Percentiles rank a stretch among this genome's conserved stretches.
Evolutionary conservation across 2,113 vertebrate species (phyloP).

Genomic region (Percopsis transmontana): DNA sequence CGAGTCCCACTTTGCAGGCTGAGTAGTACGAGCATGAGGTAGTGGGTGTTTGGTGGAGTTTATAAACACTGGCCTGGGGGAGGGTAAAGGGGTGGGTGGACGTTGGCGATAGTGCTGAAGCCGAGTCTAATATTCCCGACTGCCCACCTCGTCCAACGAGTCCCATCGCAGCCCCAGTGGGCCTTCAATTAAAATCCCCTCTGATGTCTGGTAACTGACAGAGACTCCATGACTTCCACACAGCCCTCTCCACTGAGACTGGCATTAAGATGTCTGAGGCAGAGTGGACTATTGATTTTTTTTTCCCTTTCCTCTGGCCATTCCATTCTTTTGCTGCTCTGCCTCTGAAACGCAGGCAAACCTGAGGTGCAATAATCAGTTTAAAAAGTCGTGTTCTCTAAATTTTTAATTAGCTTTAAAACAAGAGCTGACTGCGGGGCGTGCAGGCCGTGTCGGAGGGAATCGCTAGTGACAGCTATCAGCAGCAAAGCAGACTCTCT

Average conservation of each 20-base stretch:
- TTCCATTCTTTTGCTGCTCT: conserved; percentile 47
- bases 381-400: conserved; percentile 63
- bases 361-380: conserved; percentile 63
- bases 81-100: conserved; percentile 3
- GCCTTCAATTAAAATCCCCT: conserved; percentile 74
- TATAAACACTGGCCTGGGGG: conserved; percentile 50
- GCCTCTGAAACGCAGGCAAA: conserved; percentile 43
- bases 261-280: conserved; percentile 77
- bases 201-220: conserved; percentile 72
- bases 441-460: conserved; percentile 52
- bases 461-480: conserved; percentile 74
- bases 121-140: conserved; percentile 19
- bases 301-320: conserved; percentile 11
- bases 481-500: conserved; percentile 42
- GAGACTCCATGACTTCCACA: conserved; percentile 70
- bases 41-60: conserved; percentile 43
- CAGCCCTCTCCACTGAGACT: conserved; percentile 59
- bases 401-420: conserved; percentile 74
- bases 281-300: conserved; percentile 76
- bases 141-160: conserved; percentile 24
- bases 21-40: conserved; percentile 25
- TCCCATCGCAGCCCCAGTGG: conserved; percentile 40
- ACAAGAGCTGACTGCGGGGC: conserved; percentile 42
- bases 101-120: neutral
- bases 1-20: conserved; percentile 31